phyloP scores from a whole-genome alignment of 2,113 vertebrate genomes.

The Hyaena hyaena region DNA sequence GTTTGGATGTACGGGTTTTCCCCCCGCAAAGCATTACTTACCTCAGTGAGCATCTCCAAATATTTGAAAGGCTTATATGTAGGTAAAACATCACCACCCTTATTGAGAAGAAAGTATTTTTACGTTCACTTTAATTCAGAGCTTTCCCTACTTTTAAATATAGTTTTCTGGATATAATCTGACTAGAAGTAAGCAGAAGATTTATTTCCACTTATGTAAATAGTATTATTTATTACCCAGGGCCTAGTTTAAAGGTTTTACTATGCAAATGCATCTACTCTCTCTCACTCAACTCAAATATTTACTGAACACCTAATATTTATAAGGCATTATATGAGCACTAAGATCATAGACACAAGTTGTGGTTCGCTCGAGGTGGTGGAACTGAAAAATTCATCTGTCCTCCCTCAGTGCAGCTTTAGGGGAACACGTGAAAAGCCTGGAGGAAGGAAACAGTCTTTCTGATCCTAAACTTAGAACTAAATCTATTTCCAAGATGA shows the following conservation, averaged over 20 bases:
- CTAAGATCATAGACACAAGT: neutral
- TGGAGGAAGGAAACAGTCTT: slow-evolving; percentile 56
- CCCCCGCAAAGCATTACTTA: neutral
- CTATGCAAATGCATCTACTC: neutral
- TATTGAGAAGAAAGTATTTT: slow-evolving; percentile 25
- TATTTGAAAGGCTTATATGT: neutral
- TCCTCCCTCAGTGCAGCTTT: neutral
- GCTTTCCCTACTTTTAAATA: slow-evolving; percentile 40
- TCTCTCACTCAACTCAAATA: neutral
- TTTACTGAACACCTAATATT: neutral
- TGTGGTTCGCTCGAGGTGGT: neutral
- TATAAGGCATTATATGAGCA: neutral
- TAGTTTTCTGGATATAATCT: slow-evolving; percentile 27
- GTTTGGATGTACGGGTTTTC: neutral
- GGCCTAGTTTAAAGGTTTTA: neutral
- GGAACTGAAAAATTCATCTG: slow-evolving; percentile 7
- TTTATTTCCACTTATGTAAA: slow-evolving; percentile 22
- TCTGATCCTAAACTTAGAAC: slow-evolving; percentile 61
- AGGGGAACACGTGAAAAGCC: slow-evolving; percentile 18
- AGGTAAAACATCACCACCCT: neutral
- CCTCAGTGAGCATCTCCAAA: neutral
- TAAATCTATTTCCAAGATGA: slow-evolving; percentile 46
- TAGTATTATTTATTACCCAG: slow-evolving; percentile 24
- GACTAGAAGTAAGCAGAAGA: slow-evolving; percentile 29
- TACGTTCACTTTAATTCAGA: slow-evolving; percentile 23